Evolutionary conservation across 2,113 vertebrate species (phyloP), one percentile per base, ranked within the genome.

Genomic region (Rhineura floridana): DNA sequence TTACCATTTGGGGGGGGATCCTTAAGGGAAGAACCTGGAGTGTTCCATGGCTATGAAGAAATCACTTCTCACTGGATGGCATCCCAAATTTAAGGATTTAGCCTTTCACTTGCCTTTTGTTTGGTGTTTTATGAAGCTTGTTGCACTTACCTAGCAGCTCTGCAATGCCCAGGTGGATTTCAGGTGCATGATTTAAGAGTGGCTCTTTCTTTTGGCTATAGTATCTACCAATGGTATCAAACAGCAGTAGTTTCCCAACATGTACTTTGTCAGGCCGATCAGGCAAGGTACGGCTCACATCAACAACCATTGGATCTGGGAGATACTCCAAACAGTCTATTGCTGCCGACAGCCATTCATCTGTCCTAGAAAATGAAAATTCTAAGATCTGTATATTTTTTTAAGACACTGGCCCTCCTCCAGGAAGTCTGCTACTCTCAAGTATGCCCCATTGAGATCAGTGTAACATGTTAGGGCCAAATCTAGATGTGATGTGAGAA

Each of bases 261-360:
- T 95, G 92, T 81, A 96, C 96, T 91, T 98, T 97, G 1, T 97
- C 96, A 1, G 97, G 94, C 33, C 97, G 96, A 48, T 96, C 95
- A 9, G 98, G 97, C 92, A 99, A 93, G 88, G 96, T 98, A 91
- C 98, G 97, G 92, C 98, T 99, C 52, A 99, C 96, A 89, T 99
- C 98, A 87, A 99, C 98, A 90, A 99, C 99, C 93, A 97, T 94
- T 2, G 97, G 96, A 94, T 99, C 98, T 0, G 99, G 98, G 85
- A 99, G 97, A 87, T 98, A 99, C 65, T 99, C 99, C 72, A 99
- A 94, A 91, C 98, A 99, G 95, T 99, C 98, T 67, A 98, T 96
- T 0, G 98, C 98, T 67, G 98, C 97, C 0, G 98, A 98, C 86
- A 99, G 96, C 99, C 99, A 99, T 91, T 98, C 97, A 6, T 99